Percentiles rank a stretch among this genome's conserved stretches.
Evolutionary conservation across 2,113 vertebrate species (phyloP).

Genomic region (Solea solea): DNA sequence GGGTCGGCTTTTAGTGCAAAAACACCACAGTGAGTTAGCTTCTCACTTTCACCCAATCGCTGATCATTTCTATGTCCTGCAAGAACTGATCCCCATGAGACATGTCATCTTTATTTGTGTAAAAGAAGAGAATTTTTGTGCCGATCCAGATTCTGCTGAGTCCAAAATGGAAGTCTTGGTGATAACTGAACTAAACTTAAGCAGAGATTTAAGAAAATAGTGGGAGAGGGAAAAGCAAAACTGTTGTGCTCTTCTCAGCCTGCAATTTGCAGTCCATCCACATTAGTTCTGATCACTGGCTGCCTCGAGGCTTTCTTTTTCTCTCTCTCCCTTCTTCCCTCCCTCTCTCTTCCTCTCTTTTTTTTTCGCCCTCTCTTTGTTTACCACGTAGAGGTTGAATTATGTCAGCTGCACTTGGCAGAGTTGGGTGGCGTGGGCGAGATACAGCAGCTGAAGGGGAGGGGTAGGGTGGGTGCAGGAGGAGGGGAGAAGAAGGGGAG

Average conservation of each 20-base stretch:
- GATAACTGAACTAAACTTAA: conserved; percentile 8
- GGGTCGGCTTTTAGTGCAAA: background rate
- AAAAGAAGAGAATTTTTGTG: conserved; percentile 11
- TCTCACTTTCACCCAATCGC: conserved; percentile 1
- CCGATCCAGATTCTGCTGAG: conserved; percentile 26
- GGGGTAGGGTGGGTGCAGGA: conserved; percentile 17
- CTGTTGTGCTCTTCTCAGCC: conserved; percentile 47
- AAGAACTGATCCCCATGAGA: background rate
- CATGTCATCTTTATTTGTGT: conserved; percentile 7
- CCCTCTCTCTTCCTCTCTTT: conserved; percentile 20
- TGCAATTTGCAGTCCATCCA: conserved; percentile 73
- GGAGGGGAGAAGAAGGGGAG: conserved; percentile 21
- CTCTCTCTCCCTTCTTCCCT: conserved; percentile 12
- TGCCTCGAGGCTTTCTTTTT: conserved; percentile 62
- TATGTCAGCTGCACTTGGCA: conserved; percentile 76
- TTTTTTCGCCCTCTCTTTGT: conserved; percentile 63
- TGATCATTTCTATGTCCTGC: conserved; percentile 10
- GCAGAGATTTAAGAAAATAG: conserved; percentile 39
- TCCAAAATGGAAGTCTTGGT: conserved; percentile 5
- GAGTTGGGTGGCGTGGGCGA: conserved; percentile 75
- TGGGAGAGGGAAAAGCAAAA: conserved; percentile 24
- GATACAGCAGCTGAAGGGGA: conserved; percentile 67
- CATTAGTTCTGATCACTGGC: conserved; percentile 77
- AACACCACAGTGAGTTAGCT: background rate
- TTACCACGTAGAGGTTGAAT: conserved; percentile 77